Evolutionary conservation across 1,140 invertebrate species (phyloP), one percentile per base, ranked within the genome.

Genomic region (Heliothis subflexa): DNA sequence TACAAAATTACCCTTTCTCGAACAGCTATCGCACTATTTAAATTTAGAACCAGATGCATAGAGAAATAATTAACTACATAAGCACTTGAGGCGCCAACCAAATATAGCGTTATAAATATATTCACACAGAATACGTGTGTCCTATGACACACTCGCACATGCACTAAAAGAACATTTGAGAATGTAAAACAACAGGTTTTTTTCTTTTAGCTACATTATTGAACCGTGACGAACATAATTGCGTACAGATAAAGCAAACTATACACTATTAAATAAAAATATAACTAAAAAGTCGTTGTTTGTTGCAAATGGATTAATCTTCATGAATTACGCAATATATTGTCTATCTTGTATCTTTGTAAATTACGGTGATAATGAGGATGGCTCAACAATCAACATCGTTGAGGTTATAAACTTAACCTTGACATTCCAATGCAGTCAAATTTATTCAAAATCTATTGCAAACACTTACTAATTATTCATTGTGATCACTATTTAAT

Each of bases 351-450:
- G 33, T 40, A 40, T 40, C 33, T 40, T 40, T 5, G 33, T 40
- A 40, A 7, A 40, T 40, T 40, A 40, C 33, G 33, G 33, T 9
- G 33, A 9, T 40, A 40, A 40, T 40, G 33, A 40, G 33, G 9
- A n/a, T 45, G 45, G 4, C 10, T 40, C 33, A 47, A n/a, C n/a
- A n/a, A n/a, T n/a, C n/a, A n/a, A 21, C 33, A 64, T 64, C 61
- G 61, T 5, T 52, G 64, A 68, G 64, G 64, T 68, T 68, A 68
- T 12, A 21, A 50, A 68, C 14, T 28, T 68, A 68, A 68, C 64
- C 64, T 68, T 68, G 64, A 68, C 45, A 50, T 21, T 50, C n/a
- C 5, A 25, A 10, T 25, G 10, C 11, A 14, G n/a, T 16, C 13
- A 12, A 57, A 57, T 25, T 12, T 13, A 57, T 25, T 25, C 3